A percentile compares a stretch with the other conserved stretches of the same genome.
Evolutionary conservation across 2,113 vertebrate genomes (phyloP).

Genomic region (Chloebia gouldiae): DNA sequence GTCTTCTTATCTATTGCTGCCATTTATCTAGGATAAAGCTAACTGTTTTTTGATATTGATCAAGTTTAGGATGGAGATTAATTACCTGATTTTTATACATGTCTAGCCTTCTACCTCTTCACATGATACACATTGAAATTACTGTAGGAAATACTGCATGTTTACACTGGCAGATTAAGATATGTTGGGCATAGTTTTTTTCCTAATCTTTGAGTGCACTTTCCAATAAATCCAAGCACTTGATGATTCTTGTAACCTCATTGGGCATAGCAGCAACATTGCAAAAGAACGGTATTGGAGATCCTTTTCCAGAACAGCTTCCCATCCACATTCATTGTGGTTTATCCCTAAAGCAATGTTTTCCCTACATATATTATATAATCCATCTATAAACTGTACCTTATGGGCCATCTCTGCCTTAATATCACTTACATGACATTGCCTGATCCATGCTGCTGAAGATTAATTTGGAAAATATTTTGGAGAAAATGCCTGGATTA

Average conservation of each 20-base stretch:
- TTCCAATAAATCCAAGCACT: background rate
- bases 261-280: background rate
- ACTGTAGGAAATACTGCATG: background rate
- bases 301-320: background rate
- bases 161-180: background rate
- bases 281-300: accelerated
- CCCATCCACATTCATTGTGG: background rate
- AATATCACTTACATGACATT: background rate
- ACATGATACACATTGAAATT: background rate
- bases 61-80: background rate
- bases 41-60: background rate
- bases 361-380: background rate
- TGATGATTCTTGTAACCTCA: background rate
- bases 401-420: background rate
- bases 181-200: background rate
- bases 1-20: background rate
- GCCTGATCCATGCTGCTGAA: background rate
- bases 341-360: background rate
- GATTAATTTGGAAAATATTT: background rate
- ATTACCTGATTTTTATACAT: background rate
- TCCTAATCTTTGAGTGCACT: background rate
- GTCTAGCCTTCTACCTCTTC: background rate
- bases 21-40: background rate
- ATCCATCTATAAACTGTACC: background rate
- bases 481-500: background rate